These are phyloP conservation scores for Lobophora halterata DNA, from an alignment of 2,888 invertebrate genomes.

Conservation along the genomic window DNA sequence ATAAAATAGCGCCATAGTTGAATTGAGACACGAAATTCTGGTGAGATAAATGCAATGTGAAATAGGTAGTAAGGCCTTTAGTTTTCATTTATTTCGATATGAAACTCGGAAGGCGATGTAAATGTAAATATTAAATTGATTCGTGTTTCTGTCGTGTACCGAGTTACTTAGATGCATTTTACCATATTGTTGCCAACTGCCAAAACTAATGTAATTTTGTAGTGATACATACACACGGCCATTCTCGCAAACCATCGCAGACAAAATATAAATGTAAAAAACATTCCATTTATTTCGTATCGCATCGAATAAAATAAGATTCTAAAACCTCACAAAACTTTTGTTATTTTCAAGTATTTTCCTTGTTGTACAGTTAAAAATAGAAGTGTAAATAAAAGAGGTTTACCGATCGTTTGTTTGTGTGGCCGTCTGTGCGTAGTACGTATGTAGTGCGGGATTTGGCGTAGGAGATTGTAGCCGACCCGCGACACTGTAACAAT, in stretches of 20 bases:
- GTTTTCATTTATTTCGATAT: conserved; percentile 40
- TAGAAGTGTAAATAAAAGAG: conserved; percentile 19
- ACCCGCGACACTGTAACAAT: conserved; percentile 69
- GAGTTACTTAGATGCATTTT: conserved; percentile 73
- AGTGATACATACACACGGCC: conserved; percentile 49
- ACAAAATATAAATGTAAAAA: conserved; percentile 11
- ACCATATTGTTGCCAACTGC: conserved; percentile 77
- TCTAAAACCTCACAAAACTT: too few relatives aligned
- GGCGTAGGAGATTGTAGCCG: conserved; percentile 50
- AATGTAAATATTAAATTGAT: conserved; percentile 65
- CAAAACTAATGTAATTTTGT: conserved; percentile 76
- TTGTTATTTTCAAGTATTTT: conserved; percentile 8
- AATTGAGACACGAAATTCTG: too few relatives aligned
- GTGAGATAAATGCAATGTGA: conserved; percentile 1
- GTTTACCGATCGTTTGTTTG: conserved; percentile 24
- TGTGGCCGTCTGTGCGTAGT: conserved; percentile 36
- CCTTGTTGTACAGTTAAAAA: conserved; percentile 15
- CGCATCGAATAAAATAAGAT: too few relatives aligned
- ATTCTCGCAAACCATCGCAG: conserved; percentile 29
- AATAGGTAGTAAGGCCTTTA: conserved; percentile 42
- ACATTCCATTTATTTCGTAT: too few relatives aligned
- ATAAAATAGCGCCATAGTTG: too few relatives aligned
- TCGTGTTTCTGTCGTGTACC: conserved; percentile 61
- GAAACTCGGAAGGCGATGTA: conserved; percentile 44
- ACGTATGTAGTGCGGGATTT: conserved; percentile 44